Base-by-base conservation (phyloP, 2,888 invertebrate genomes). In the Apotomis turbidana region DNA sequence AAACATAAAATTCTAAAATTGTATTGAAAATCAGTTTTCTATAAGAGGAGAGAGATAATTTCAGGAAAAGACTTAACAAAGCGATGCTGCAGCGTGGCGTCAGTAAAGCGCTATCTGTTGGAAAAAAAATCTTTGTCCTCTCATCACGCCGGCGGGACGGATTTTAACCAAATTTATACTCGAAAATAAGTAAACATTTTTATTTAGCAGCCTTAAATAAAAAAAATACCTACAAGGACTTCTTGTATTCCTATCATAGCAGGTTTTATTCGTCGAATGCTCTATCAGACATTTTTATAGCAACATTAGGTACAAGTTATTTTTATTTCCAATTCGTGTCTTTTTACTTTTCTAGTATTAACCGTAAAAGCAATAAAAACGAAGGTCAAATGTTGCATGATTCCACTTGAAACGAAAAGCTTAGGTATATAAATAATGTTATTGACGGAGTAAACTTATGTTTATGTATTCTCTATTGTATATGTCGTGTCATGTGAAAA, bases 321-420 rank as follows among this genome's bases (percentile, higher is more conserved):
- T 67, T 61, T 68, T 67, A 67, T 71, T 62, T 62, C 57, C 63
- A 63, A 58, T 68, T 72, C 72, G 72, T 72, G 68, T 63, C 68
- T 62, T 68, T 41, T 71, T 68, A 67, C 67, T 71, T 72, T 72
- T 72, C 71, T 72, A 63, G 72, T 72, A 68, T 60, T 51, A 41
- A 13, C 55, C 8, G 38, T 58, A 58, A 55, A 63, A 62, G 49
- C 62, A 9, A 63, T 68, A 72, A 72, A 59, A 68, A 58, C 38
- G 52, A 63, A 72, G 72, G 72, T n/a, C 72, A 63, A 38, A 52
- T 59, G 51, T 72, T 55, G 72, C 72, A 72, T 68, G 70, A 38
- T 62, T 15, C 63, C 61, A 68, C 63, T 68, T 44, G 63, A 72
- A 71, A 58, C 46, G 46, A 63, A 57, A 69, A n/a, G 54, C 9